Percentiles rank a stretch among this genome's conserved stretches.
phyloP scores from a whole-genome alignment of 2,888 invertebrate species.

The Trilocha varians region DNA sequence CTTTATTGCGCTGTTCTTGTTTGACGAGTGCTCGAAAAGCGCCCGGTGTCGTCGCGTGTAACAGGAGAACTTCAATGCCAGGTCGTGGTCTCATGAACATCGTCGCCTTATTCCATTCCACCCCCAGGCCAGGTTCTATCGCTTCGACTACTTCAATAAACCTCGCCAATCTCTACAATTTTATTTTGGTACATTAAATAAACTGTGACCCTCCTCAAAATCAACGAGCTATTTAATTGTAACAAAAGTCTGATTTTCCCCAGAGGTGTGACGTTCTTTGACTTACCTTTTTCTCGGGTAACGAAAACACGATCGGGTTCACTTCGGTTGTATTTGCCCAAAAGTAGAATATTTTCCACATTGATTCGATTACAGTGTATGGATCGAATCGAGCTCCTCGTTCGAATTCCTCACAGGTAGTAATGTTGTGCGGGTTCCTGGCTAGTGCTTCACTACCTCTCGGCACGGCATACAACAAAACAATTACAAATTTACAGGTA shows the following conservation, averaged over 20 bases:
- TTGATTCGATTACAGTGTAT: slow-evolving; percentile 36
- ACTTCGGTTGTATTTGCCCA: slow-evolving; percentile 47
- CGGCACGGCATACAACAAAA: slow-evolving; percentile 26
- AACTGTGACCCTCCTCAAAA: no score
- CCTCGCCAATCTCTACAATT: slow-evolving; percentile 32
- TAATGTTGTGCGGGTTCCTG: slow-evolving; percentile 18
- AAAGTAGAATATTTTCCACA: slow-evolving; percentile 58
- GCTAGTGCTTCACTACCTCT: slow-evolving; percentile 10
- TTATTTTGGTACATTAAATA: not conserved
- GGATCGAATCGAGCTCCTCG: slow-evolving; percentile 40
- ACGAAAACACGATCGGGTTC: slow-evolving; percentile 40
- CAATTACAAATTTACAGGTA: slow-evolving; percentile 40
- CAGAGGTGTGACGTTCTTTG: no score
- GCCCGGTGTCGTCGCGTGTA: slow-evolving; percentile 38
- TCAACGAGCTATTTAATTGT: no score
- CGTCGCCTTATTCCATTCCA: slow-evolving; percentile 44
- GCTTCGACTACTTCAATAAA: slow-evolving; percentile 34
- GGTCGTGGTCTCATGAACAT: slow-evolving; percentile 50
- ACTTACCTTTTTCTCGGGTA: slow-evolving; percentile 41
- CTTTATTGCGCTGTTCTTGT: slow-evolving; percentile 41
- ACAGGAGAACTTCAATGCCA: slow-evolving; percentile 38
- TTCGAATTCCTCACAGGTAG: slow-evolving; percentile 55
- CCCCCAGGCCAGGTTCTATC: slow-evolving; percentile 23
- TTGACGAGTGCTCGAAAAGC: slow-evolving; percentile 46
- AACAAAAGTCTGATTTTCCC: no score